phyloP scores from a whole-genome alignment of 1,140 invertebrate genomes.

The Cheumatopsyche charites region DNA sequence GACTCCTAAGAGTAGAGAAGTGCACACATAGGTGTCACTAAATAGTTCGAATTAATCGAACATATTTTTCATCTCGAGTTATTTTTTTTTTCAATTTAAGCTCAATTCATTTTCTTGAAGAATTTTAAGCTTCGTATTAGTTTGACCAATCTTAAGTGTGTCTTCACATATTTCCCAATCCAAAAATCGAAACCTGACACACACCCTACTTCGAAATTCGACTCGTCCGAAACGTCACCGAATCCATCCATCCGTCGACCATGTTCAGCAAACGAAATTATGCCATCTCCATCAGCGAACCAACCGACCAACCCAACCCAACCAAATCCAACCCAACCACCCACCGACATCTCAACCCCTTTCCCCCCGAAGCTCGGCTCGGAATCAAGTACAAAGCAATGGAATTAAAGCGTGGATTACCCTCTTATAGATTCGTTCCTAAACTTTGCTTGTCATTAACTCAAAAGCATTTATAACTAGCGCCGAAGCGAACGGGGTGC shows the following conservation, averaged over 20 bases:
- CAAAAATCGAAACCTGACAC: too few relatives aligned
- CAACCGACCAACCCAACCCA: background rate
- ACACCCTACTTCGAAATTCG: too few relatives aligned
- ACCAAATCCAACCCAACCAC: background rate
- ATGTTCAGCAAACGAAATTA: constrained; percentile 47
- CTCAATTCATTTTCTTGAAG: too few relatives aligned
- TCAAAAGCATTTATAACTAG: constrained; percentile 47
- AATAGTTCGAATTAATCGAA: too few relatives aligned
- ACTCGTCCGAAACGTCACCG: too few relatives aligned
- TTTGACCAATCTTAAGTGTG: too few relatives aligned
- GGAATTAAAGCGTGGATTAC: constrained; percentile 49
- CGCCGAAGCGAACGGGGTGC: constrained; percentile 27
- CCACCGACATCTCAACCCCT: background rate
- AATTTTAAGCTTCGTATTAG: too few relatives aligned
- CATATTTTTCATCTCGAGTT: too few relatives aligned
- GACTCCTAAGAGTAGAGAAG: too few relatives aligned
- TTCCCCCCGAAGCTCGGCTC: constrained; percentile 25
- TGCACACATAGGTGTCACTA: too few relatives aligned
- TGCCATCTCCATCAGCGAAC: constrained; percentile 16
- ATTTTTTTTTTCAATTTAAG: too few relatives aligned
- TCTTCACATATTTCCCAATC: too few relatives aligned
- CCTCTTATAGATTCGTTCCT: constrained; percentile 49
- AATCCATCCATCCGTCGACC: constrained; percentile 19
- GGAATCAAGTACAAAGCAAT: constrained; percentile 49
- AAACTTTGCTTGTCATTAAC: constrained; percentile 50